These are phyloP conservation scores for Paradisaea rubra DNA, from an alignment of 2,113 vertebrate genomes.

Conservation along the genomic window DNA sequence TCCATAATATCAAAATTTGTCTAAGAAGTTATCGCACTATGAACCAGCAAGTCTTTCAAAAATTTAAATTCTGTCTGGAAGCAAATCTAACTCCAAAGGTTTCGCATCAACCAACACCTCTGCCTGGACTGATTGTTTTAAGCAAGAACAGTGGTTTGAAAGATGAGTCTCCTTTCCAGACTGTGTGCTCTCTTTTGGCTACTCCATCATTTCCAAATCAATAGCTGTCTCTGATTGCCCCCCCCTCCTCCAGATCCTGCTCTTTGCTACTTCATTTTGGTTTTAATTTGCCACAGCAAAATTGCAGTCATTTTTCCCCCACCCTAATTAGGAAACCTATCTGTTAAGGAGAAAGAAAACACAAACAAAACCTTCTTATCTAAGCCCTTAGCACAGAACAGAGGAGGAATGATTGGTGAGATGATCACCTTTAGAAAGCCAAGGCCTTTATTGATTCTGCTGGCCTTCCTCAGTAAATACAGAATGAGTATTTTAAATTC, in stretches of 20 bases:
- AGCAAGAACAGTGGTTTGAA: conserved; percentile 36
- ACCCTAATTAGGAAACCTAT: conserved; percentile 59
- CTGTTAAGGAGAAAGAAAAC: conserved; percentile 29
- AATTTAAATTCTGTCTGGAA: conserved; percentile 18
- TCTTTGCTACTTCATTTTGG: conserved; percentile 55
- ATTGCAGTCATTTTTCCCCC: conserved; percentile 21
- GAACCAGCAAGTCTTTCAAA: background rate
- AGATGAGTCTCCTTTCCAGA: conserved; percentile 11
- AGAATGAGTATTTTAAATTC: conserved; percentile 19
- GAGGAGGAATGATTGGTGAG: conserved; percentile 50
- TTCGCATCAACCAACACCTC: background rate
- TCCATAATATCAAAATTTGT: background rate
- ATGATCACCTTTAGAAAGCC: conserved; percentile 39
- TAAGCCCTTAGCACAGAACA: background rate
- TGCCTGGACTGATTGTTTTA: conserved; percentile 17
- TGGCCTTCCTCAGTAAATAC: conserved; percentile 23
- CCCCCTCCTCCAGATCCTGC: background rate
- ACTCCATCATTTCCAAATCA: conserved; percentile 47
- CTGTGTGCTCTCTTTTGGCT: background rate
- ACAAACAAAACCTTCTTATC: conserved; percentile 36
- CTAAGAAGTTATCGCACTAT: background rate
- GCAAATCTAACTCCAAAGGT: background rate
- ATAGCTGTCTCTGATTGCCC: conserved; percentile 18
- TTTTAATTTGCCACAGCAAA: conserved; percentile 61
- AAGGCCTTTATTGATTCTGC: conserved; percentile 25